phyloP scores from a whole-genome alignment of 2,113 vertebrate genomes.

The Lates calcarifer region DNA sequence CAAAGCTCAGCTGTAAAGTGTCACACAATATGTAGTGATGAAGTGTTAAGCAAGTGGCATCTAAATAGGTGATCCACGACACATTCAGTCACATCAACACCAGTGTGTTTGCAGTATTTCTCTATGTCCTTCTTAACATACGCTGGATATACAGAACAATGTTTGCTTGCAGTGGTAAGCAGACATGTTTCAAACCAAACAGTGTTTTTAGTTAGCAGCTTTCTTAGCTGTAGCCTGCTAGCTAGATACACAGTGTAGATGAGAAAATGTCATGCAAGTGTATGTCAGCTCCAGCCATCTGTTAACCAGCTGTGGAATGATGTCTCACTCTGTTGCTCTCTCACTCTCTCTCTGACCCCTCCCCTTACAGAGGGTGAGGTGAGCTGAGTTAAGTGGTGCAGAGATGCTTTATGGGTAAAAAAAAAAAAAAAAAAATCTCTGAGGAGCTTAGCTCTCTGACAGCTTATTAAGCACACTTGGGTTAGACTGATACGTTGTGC shows the following conservation, averaged over 20 bases:
- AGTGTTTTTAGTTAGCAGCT: constrained; percentile 9
- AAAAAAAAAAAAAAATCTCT: constrained; percentile 87
- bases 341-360: constrained; percentile 12
- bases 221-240: constrained; percentile 1
- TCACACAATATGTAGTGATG: not conserved
- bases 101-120: not conserved
- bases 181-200: constrained; percentile 11
- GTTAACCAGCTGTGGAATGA: constrained; percentile 71
- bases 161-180: not conserved
- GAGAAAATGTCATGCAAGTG: constrained; percentile 33
- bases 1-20: not conserved
- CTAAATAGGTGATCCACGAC: not conserved
- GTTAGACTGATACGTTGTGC: not conserved
- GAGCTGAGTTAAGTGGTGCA: constrained; percentile 88
- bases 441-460: constrained; percentile 86
- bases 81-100: not conserved
- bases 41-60: not conserved
- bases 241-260: constrained; percentile 5
- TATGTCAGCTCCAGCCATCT: constrained; percentile 62
- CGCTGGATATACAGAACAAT: not conserved
- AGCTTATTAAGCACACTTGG: constrained; percentile 72
- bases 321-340: constrained; percentile 58
- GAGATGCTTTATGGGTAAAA: constrained; percentile 89
- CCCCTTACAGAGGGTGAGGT: constrained; percentile 24
- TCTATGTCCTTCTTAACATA: not conserved